Evolutionary conservation across 2,797 vertebrate genomes (phyloP).

Genomic region (Helicolenus hilgendorfi): DNA sequence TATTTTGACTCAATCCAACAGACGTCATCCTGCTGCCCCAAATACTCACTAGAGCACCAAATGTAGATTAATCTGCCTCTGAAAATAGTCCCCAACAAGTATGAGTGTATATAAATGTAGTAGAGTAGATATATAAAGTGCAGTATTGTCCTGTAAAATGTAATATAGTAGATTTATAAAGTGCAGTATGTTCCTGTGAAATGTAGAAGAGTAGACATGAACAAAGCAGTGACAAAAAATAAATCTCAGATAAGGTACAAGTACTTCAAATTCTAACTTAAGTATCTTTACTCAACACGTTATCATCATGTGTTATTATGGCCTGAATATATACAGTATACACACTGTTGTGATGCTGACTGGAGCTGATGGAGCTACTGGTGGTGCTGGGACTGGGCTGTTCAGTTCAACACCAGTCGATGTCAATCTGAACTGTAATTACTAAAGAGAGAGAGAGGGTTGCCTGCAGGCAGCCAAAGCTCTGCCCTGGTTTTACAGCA

Average conservation of each 20-base stretch:
- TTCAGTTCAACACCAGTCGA: slow-evolving; percentile 14
- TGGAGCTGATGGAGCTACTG: slow-evolving; percentile 7
- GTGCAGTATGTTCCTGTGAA: neutral
- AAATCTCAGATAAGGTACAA: neutral
- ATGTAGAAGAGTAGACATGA: neutral
- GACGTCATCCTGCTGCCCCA: neutral
- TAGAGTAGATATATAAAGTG: too few relatives aligned
- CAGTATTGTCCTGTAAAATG: neutral
- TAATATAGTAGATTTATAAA: neutral
- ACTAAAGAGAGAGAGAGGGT: neutral
- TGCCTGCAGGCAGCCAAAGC: slow-evolving; percentile 46
- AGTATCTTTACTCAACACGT: neutral
- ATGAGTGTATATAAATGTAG: too few relatives aligned
- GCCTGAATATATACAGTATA: neutral
- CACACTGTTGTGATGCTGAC: neutral
- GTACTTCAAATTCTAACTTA: neutral
- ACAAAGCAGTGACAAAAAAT: neutral
- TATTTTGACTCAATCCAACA: neutral
- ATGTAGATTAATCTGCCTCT: neutral
- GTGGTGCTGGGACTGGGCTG: neutral
- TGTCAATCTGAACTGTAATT: slow-evolving; percentile 33
- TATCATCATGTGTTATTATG: neutral
- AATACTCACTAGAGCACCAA: neutral
- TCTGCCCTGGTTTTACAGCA: slow-evolving; percentile 52
- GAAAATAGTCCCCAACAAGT: neutral